A percentile compares a stretch with the other conserved stretches of the same genome.
These are phyloP conservation scores for Oryzias melastigma DNA, from an alignment of 2,113 vertebrate species.

Conservation along the genomic window DNA sequence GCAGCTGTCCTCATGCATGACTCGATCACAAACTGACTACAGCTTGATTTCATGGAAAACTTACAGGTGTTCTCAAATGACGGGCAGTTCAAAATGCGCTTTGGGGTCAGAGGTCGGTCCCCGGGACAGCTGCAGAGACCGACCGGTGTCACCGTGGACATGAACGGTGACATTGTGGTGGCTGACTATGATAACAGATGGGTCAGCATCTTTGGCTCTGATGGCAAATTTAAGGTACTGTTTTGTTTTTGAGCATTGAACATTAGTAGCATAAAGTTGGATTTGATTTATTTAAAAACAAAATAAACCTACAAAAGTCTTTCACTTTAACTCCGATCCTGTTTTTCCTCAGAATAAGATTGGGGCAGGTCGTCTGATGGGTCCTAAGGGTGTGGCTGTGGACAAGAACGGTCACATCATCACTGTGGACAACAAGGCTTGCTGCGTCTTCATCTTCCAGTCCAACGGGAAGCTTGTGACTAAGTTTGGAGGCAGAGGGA, in stretches of 20 bases:
- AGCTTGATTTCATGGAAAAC: slow-evolving; percentile 80
- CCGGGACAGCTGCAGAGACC: slow-evolving; percentile 94
- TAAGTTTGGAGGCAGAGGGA: slow-evolving; percentile 90
- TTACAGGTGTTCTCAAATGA: slow-evolving; percentile 91
- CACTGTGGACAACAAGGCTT: slow-evolving; percentile 97
- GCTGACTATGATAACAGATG: slow-evolving; percentile 97
- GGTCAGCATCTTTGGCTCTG: slow-evolving; percentile 95
- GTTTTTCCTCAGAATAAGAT: slow-evolving; percentile 85
- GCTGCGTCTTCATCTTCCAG: slow-evolving; percentile 97
- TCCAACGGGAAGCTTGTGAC: slow-evolving; percentile 93
- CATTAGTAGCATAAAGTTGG: no score
- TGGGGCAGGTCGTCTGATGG: slow-evolving; percentile 91
- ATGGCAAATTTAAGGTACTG: slow-evolving; percentile 95
- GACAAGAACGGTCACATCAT: slow-evolving; percentile 97
- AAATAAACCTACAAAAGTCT: no score
- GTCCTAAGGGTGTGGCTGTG: slow-evolving; percentile 92
- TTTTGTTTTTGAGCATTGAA: no score
- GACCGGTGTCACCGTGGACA: slow-evolving; percentile 90
- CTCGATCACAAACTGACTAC: background rate
- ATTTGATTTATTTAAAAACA: no score
- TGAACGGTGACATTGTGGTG: slow-evolving; percentile 92
- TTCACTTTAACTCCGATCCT: background rate
- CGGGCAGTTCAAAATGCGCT: slow-evolving; percentile 94
- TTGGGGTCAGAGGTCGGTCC: slow-evolving; percentile 91
- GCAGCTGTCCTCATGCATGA: no score